Evolutionary conservation across 2,113 vertebrate genomes (phyloP).

Genomic region (Brachypodius melanocephalos): DNA sequence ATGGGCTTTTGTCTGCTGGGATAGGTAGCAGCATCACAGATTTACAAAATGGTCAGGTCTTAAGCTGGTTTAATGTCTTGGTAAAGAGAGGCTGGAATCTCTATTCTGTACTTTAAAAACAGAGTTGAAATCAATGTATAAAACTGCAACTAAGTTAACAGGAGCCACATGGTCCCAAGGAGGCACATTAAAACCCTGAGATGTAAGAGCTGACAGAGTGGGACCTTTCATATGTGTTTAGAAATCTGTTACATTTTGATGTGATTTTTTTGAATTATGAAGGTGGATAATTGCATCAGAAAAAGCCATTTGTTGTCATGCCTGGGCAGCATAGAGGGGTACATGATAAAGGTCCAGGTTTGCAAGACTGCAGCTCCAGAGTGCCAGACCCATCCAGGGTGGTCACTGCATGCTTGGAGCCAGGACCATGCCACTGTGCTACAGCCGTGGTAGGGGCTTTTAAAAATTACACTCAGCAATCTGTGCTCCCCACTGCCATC

Average conservation of each 20-base stretch:
- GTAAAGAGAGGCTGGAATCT: background rate
- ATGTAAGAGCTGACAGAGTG: background rate
- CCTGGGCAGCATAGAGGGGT: background rate
- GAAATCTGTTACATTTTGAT: background rate
- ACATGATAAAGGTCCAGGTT: background rate
- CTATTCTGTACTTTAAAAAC: background rate
- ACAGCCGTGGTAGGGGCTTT: background rate
- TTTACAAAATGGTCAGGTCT: background rate
- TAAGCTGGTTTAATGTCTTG: background rate
- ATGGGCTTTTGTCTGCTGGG: background rate
- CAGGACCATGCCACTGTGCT: background rate
- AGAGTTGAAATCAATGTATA: background rate
- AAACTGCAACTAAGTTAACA: background rate
- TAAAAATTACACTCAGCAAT: background rate
- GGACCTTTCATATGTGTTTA: background rate
- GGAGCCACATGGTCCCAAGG: background rate
- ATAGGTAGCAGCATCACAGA: background rate
- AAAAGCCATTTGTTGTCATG: background rate
- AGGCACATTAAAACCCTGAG: background rate
- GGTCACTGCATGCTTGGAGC: background rate
- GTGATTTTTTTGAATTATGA: background rate
- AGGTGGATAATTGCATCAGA: background rate
- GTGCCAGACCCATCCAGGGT: too few relatives aligned
- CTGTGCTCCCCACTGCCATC: background rate
- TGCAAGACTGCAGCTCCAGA: background rate